Evolutionary conservation across 2,888 invertebrate genomes (phyloP).

Genomic region (Leucoptera coffeella): DNA sequence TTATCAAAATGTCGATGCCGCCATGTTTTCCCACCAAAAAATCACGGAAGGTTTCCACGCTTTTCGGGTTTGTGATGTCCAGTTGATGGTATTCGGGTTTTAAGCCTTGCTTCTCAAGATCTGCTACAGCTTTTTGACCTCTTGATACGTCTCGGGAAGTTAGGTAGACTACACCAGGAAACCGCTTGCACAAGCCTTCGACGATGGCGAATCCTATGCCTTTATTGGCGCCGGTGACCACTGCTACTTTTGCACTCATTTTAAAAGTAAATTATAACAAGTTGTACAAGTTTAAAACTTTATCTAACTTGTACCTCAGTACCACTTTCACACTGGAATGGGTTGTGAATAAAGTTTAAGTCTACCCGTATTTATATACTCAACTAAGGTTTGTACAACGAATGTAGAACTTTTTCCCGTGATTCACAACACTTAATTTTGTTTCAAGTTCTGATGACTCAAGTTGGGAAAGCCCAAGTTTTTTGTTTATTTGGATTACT

Average conservation of each 20-base stretch:
- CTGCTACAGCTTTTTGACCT: conserved; percentile 53
- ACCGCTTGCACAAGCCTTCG: conserved; percentile 60
- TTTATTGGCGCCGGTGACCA: no score
- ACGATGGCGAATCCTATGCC: conserved; percentile 66
- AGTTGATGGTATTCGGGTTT: conserved; percentile 60
- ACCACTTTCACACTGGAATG: no score
- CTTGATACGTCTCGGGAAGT: conserved; percentile 58
- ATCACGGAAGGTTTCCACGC: conserved; percentile 53
- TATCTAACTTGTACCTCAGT: no score
- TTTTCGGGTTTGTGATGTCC: conserved; percentile 57
- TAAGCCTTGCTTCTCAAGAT: conserved; percentile 50
- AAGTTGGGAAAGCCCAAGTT: no score
- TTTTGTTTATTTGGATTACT: no score
- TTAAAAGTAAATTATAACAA: conserved; percentile 5
- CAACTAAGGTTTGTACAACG: no score
- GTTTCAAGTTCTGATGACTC: no score
- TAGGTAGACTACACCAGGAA: conserved; percentile 62
- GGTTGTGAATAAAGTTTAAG: no score
- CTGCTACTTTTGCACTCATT: conserved; percentile 26
- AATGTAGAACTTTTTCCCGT: no score
- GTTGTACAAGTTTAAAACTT: no score
- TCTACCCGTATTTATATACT: no score
- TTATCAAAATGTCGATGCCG: conserved; percentile 66
- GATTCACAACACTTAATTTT: no score
- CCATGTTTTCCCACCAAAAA: conserved; percentile 56